These are phyloP conservation scores for Poecilia wingei DNA, from an alignment of 2,797 vertebrate species.

Conservation along the genomic window DNA sequence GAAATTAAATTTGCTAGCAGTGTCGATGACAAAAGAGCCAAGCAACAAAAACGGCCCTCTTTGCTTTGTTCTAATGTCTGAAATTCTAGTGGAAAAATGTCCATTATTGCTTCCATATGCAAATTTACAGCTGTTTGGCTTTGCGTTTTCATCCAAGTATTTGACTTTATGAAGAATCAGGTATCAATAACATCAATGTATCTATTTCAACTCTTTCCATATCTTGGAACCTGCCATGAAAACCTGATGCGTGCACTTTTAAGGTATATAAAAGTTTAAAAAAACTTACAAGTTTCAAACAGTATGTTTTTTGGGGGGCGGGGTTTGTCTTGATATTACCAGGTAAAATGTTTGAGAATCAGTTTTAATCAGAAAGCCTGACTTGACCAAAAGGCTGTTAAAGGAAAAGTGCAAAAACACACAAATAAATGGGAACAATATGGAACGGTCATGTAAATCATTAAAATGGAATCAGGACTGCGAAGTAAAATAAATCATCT, in stretches of 20 bases:
- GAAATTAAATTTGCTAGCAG: conserved; percentile 19
- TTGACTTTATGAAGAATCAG: background rate
- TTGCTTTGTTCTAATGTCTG: conserved; percentile 14
- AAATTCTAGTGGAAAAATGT: conserved; percentile 22
- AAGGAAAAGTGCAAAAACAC: background rate
- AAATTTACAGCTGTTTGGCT: background rate
- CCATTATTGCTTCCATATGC: background rate
- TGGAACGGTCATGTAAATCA: background rate
- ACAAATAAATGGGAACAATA: background rate
- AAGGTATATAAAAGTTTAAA: background rate
- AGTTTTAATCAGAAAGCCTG: background rate
- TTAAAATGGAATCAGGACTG: background rate
- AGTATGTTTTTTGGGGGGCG: background rate
- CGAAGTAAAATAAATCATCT: background rate
- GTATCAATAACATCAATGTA: background rate
- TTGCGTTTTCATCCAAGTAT: background rate
- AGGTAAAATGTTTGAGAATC: background rate
- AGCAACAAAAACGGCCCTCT: conserved; percentile 16
- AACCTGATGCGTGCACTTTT: background rate
- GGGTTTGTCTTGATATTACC: background rate
- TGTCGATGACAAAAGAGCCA: background rate
- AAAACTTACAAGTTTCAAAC: background rate
- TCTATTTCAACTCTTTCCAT: background rate
- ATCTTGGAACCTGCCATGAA: background rate
- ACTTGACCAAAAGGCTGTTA: background rate